These are phyloP conservation scores for Drosophila phalerata DNA, from an alignment of 2,888 invertebrate genomes.

Conservation along the genomic window DNA sequence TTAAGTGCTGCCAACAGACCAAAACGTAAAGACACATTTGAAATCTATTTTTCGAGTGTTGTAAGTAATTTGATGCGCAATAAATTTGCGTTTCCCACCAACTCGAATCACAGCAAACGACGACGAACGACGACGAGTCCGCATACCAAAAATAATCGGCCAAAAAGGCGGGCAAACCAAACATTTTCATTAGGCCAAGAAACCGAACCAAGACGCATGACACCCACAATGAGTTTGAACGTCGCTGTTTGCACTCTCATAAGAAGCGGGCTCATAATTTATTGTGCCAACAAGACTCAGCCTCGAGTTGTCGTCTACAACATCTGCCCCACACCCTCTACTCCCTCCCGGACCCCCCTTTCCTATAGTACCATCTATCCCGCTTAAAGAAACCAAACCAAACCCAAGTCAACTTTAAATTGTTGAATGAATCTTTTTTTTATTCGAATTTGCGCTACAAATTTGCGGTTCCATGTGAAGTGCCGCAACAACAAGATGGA, in stretches of 20 bases:
- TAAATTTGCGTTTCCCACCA: constrained; percentile 73
- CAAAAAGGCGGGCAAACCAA: constrained; percentile 44
- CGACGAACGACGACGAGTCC: background rate
- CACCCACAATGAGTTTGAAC: constrained; percentile 61
- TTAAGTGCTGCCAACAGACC: constrained; percentile 58
- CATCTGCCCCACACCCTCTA: constrained; percentile 35
- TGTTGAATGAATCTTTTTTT: constrained; percentile 70
- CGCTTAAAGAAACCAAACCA: constrained; percentile 27
- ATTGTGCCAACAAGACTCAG: constrained; percentile 66
- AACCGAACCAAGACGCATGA: constrained; percentile 63
- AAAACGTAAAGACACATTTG: constrained; percentile 18
- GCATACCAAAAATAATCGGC: constrained; percentile 37
- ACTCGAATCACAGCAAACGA: constrained; percentile 6
- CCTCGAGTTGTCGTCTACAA: constrained; percentile 41
- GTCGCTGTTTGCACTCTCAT: constrained; percentile 65
- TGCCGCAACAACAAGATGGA: constrained; percentile 48
- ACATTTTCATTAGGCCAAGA: constrained; percentile 70
- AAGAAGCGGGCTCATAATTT: constrained; percentile 78
- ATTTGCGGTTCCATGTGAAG: constrained; percentile 72
- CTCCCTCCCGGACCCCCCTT: constrained; percentile 2
- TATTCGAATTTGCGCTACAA: constrained; percentile 65
- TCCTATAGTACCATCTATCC: constrained; percentile 6
- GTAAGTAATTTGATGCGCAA: constrained; percentile 80
- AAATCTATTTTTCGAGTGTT: constrained; percentile 32
- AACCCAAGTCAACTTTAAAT: constrained; percentile 37